These are phyloP conservation scores for Troilus luridus DNA, from an alignment of 2,888 invertebrate species.

Conservation along the genomic window DNA sequence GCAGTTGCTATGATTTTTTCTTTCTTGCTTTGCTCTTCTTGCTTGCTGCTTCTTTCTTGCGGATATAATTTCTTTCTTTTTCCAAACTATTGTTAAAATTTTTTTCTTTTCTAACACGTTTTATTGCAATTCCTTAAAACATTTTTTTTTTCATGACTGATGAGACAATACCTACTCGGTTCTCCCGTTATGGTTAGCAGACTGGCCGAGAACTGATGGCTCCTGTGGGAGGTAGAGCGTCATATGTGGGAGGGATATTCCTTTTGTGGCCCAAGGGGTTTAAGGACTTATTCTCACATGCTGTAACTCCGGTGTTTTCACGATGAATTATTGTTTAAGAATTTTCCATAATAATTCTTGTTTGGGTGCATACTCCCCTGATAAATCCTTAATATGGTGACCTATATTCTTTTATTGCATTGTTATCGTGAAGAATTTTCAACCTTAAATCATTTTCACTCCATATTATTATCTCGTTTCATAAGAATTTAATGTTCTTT, in stretches of 20 bases:
- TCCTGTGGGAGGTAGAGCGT: background rate
- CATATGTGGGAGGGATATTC: slow-evolving; percentile 23
- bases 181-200: background rate
- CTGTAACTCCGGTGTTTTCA: background rate
- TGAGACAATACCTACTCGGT: background rate
- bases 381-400: background rate
- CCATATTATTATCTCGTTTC: no score
- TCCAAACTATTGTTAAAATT: no score
- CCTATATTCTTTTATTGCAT: no score
- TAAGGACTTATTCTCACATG: background rate
- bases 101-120: background rate
- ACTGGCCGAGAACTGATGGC: background rate
- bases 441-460: no score
- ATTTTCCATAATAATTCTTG: background rate
- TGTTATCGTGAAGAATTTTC: no score
- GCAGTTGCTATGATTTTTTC: no score
- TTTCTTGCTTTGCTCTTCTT: no score
- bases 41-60: no score
- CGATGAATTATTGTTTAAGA: background rate
- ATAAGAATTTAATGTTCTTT: no score
- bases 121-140: background rate
- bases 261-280: background rate
- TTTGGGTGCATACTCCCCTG: background rate
- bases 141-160: background rate
- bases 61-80: background rate